Evolutionary conservation across 2,797 vertebrate species (phyloP).

Genomic region (Apogon hyalosoma): DNA sequence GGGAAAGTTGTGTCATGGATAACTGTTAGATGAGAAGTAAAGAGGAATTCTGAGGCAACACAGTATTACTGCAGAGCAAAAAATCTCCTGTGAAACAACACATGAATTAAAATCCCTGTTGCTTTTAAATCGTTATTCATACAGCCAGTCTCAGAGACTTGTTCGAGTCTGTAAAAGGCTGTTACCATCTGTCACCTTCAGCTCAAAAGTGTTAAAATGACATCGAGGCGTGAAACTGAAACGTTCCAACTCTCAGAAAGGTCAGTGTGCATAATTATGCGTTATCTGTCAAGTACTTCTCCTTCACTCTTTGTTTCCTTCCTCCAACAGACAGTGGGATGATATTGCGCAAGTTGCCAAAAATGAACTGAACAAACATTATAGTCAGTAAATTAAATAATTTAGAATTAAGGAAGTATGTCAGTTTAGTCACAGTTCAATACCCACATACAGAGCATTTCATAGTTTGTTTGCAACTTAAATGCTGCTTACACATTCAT

Average conservation of each 20-base stretch:
- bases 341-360: constrained; percentile 26
- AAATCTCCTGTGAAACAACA: not conserved
- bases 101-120: not conserved
- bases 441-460: too few species aligned
- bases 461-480: too few species aligned
- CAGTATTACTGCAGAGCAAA: not conserved
- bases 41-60: not conserved
- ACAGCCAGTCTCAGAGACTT: not conserved
- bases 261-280: not conserved
- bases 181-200: constrained; percentile 3
- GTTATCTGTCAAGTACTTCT: constrained; percentile 40
- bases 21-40: not conserved
- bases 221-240: constrained; percentile 23
- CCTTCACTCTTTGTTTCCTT: constrained; percentile 51
- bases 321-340: constrained; percentile 45
- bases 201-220: constrained; percentile 17
- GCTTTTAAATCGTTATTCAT: not conserved
- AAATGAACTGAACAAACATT: constrained; percentile 2
- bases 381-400: not conserved
- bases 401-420: not conserved
- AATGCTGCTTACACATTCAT: too few species aligned
- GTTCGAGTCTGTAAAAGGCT: not conserved
- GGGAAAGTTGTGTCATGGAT: not conserved
- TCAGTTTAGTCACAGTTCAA: not conserved
- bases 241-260: constrained; percentile 1